A percentile compares a stretch with the other conserved stretches of the same genome.
Conservation (phyloP, 2,113 vertebrate species). For the Clarias batrachus region DNA sequence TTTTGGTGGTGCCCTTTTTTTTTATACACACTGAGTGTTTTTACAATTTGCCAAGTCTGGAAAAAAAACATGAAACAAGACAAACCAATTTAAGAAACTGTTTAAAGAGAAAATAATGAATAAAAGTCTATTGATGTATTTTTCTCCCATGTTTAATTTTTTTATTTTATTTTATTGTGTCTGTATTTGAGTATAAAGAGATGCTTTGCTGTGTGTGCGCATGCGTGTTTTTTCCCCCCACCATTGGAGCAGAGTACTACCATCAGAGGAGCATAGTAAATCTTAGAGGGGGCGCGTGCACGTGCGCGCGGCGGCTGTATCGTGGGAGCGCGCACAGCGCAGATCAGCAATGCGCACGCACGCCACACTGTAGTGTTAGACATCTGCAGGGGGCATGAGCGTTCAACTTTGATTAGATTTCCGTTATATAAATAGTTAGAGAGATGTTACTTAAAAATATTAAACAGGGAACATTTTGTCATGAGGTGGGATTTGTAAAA, state of each 20-base stretch:
- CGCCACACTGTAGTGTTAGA: neutral
- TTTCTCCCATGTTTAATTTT: slow-evolving; percentile 47
- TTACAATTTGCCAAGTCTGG: slow-evolving; percentile 72
- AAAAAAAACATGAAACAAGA: slow-evolving; percentile 57
- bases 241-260: neutral
- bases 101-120: slow-evolving; percentile 69
- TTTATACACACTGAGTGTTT: slow-evolving; percentile 77
- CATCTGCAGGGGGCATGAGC: neutral
- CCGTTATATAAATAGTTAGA: neutral
- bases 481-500: no score
- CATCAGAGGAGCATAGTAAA: neutral
- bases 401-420: neutral
- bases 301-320: neutral
- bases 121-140: slow-evolving; percentile 73
- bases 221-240: no score
- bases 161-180: neutral
- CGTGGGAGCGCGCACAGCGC: neutral
- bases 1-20: slow-evolving; percentile 67
- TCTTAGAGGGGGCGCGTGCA: no score
- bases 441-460: neutral
- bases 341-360: slow-evolving; percentile 17
- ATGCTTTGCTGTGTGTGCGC: no score
- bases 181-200: neutral
- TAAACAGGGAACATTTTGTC: no score
- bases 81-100: slow-evolving; percentile 62